Evolutionary conservation across 2,797 vertebrate genomes (phyloP).

Genomic region (Oreonectes daqikongensis): DNA sequence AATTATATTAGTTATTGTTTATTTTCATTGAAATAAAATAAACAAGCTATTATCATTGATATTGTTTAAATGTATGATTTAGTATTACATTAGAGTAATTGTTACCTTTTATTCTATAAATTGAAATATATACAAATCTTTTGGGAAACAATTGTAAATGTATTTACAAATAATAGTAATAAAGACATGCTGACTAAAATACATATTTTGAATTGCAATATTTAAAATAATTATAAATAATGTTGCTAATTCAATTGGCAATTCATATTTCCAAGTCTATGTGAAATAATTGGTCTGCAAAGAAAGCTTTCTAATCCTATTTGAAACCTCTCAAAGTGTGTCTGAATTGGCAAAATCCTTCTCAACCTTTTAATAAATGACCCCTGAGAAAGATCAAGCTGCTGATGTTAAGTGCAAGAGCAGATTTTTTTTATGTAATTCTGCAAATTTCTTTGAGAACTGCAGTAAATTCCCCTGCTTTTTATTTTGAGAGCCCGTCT

Average conservation of each 20-base stretch:
- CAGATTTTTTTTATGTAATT: not conserved
- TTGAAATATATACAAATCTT: not conserved
- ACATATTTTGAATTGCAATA: not conserved
- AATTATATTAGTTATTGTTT: not conserved
- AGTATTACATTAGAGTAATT: not conserved
- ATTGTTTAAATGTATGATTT: not conserved
- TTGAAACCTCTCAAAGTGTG: not conserved
- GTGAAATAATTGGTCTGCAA: not conserved
- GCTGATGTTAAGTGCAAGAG: not conserved
- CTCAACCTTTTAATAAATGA: not conserved
- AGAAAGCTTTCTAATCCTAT: not conserved
- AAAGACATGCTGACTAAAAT: not conserved
- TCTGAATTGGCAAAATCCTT: not conserved
- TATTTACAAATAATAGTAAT: not conserved
- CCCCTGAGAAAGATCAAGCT: not conserved
- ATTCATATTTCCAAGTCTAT: slow-evolving; percentile 7
- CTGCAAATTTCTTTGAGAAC: not conserved
- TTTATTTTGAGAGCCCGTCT: slow-evolving; percentile 6
- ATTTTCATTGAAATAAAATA: not conserved
- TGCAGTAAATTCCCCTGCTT: slow-evolving; percentile 10
- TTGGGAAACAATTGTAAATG: not conserved
- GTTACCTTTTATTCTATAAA: not conserved
- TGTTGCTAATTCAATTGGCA: not conserved
- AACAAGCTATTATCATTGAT: not conserved
- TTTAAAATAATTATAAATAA: not conserved